Evolutionary conservation across 1,140 invertebrate species (phyloP).

Genomic region (Physella acuta): DNA sequence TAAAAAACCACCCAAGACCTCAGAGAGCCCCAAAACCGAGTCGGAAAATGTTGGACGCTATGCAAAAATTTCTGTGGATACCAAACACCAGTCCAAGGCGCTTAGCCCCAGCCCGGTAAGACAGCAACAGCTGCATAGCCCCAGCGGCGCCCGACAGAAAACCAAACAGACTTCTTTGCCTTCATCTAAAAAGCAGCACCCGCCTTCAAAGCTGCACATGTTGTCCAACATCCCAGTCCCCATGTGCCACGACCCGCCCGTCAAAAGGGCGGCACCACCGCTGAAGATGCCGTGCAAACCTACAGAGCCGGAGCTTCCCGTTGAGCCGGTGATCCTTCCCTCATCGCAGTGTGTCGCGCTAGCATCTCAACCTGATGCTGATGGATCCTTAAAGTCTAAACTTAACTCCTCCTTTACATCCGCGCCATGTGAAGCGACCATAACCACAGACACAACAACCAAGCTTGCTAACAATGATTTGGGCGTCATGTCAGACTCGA

Average conservation of each 20-base stretch:
- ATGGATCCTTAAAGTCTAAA: too few relatives aligned
- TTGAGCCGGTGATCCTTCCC: too few relatives aligned
- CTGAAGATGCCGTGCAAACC: too few relatives aligned
- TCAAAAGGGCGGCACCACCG: neutral
- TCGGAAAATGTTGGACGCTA: neutral
- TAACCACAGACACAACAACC: too few relatives aligned
- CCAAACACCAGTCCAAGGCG: conserved; percentile 1
- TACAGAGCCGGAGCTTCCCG: too few relatives aligned
- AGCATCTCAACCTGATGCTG: too few relatives aligned
- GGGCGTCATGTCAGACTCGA: too few relatives aligned
- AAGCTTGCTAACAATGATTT: too few relatives aligned
- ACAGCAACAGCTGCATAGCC: conserved; percentile 12
- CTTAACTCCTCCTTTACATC: too few relatives aligned
- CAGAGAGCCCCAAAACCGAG: neutral
- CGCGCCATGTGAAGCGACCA: too few relatives aligned
- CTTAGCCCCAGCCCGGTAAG: neutral
- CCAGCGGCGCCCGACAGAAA: neutral
- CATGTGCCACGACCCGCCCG: conserved; percentile 19
- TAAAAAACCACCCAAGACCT: neutral
- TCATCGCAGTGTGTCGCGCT: too few relatives aligned
- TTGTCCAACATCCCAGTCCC: conserved; percentile 22
- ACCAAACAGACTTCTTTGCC: neutral
- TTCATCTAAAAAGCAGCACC: neutral
- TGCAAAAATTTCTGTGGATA: neutral
- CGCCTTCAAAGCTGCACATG: conserved; percentile 17